A percentile compares a stretch with the other conserved stretches of the same genome.
phyloP scores from a whole-genome alignment of 1,140 invertebrate species.

The Bilobella aurantiaca region DNA sequence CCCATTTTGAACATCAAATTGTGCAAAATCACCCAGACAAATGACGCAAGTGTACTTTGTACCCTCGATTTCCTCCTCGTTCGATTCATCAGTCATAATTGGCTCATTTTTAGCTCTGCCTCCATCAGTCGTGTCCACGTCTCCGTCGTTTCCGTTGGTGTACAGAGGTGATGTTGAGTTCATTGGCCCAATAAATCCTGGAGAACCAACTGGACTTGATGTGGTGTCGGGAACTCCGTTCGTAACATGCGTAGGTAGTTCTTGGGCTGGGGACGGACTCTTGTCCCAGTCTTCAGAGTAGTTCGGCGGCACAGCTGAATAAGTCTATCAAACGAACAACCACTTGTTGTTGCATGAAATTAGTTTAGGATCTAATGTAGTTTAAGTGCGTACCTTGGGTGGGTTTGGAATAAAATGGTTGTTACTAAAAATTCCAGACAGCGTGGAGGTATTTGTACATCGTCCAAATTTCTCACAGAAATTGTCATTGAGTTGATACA shows the following conservation, averaged over 20 bases:
- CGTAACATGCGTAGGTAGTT: not conserved
- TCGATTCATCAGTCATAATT: too few relatives aligned
- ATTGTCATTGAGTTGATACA: conserved; percentile 43
- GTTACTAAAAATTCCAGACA: not conserved
- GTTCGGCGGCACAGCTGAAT: not conserved
- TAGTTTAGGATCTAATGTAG: too few relatives aligned
- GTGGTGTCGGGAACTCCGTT: not conserved
- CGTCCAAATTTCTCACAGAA: conserved; percentile 22
- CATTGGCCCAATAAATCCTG: not conserved
- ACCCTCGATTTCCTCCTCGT: not conserved
- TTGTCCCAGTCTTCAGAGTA: not conserved
- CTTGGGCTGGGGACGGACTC: not conserved
- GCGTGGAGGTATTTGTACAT: not conserved
- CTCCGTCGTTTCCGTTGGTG: not conserved
- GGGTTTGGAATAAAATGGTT: too few relatives aligned
- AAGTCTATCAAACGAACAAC: not conserved
- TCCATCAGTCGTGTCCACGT: not conserved
- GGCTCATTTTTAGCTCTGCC: too few relatives aligned
- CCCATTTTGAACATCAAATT: conserved; percentile 45
- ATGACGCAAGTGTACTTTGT: conserved; percentile 45
- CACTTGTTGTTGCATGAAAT: too few relatives aligned
- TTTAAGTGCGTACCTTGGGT: too few relatives aligned
- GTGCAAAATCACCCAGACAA: conserved; percentile 52
- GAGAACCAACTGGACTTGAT: not conserved
- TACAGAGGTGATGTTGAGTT: not conserved